Base-by-base conservation (phyloP, 2,113 vertebrate genomes). In the Vidua chalybeata region DNA sequence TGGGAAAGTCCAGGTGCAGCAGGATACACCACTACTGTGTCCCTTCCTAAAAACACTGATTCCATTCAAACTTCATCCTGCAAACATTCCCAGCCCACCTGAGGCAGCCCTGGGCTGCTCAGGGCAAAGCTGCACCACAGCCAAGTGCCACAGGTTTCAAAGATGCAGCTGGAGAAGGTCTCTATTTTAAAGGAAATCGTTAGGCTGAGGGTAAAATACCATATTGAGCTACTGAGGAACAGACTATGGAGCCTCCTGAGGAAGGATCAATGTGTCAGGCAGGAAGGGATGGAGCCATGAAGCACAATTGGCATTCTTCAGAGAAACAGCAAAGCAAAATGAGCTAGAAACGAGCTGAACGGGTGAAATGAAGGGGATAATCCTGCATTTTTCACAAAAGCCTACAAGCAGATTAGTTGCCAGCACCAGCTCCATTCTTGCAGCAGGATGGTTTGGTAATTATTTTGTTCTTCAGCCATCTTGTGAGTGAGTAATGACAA, bases 281-380 rank as follows among this genome's bases (percentile, higher is more conserved):
- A 91, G 74, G 73, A 69, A 59, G 41, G 39, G 82, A 90, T 39
- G 81, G 74, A 92, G 71, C 54, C 67, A 35, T 4, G 71, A 49
- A 68, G 63, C 46, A 75, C 52, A 54, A 77, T 1, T 63, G 59
- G 77, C 76, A 61, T 79, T 81, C 56, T 66, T 64, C 9, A 27
- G 74, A 89, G 77, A 74, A 89, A 91, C 0, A 74, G 61, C 86
- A 59, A 30, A 67, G 83, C 69, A 95, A 89, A 95, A 91, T 13
- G 84, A 96, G 80, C 68, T 76, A 45, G 71, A 62, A 93, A 89
- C 1, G 72, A 95, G 63, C 85, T 71, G 90, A 89, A 79, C 51
- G 64, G 73, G 64, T 80, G 94, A 94, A 97, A 66, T 49, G 84
- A 85, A 71, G 77, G 67, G 71, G 68, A 94, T 89, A 95, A 96